phyloP scores from a whole-genome alignment of 2,888 invertebrate species.

The Hydroisotoma schaefferi region DNA sequence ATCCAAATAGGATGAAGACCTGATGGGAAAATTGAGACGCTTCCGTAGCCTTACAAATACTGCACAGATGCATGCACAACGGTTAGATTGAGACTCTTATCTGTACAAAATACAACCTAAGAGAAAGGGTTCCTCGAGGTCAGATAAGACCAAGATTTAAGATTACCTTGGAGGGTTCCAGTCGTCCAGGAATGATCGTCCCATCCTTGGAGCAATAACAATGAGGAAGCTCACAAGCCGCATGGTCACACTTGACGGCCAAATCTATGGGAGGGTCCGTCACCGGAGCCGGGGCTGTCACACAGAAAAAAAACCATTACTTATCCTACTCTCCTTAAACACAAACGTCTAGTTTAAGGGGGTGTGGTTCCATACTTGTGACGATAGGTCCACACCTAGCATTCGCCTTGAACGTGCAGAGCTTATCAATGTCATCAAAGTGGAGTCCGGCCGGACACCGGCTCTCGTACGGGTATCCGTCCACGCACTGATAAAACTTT shows the following conservation, averaged over 20 bases:
- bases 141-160: neutral
- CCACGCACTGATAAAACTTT: constrained; percentile 88
- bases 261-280: constrained; percentile 78
- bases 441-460: constrained; percentile 84
- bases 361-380: constrained; percentile 60
- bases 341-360: neutral
- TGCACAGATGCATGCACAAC: too few species aligned
- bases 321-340: neutral
- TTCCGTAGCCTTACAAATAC: too few species aligned
- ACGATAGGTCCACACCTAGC: constrained; percentile 85
- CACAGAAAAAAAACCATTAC: neutral
- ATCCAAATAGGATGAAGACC: too few species aligned
- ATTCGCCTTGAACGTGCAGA: constrained; percentile 83
- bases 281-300: constrained; percentile 74
- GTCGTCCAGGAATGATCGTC: constrained; percentile 76
- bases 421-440: constrained; percentile 86
- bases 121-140: neutral
- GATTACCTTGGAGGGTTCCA: constrained; percentile 75
- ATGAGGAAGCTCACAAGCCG: constrained; percentile 75
- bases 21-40: too few species aligned
- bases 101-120: too few species aligned
- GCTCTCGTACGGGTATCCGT: constrained; percentile 80
- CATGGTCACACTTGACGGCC: constrained; percentile 72
- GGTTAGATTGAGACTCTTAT: too few species aligned
- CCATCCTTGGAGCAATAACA: constrained; percentile 92